Conservation (phyloP, 2,113 vertebrate species). For the Rhinoderma darwinii region DNA sequence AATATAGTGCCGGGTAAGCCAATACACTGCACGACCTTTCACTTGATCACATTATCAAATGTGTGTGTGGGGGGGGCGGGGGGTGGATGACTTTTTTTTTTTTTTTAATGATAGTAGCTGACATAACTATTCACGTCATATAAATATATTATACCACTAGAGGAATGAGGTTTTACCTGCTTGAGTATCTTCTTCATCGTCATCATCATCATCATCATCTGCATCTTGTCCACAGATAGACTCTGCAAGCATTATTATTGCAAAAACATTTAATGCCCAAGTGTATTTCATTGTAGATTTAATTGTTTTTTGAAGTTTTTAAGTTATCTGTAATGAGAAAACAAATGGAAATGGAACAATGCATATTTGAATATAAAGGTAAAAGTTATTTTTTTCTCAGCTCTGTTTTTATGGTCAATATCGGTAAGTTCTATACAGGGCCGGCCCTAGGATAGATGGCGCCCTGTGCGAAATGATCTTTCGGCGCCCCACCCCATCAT, state of each 20-base stretch:
- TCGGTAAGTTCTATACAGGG: no score
- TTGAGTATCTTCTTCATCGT: slow-evolving; percentile 38
- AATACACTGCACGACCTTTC: no score
- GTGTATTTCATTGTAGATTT: slow-evolving; percentile 21
- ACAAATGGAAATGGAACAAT: not conserved
- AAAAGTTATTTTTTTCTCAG: not conserved
- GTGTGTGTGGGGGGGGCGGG: no score
- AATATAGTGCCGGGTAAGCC: no score
- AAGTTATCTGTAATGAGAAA: slow-evolving; percentile 26
- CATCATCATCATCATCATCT: slow-evolving; percentile 3
- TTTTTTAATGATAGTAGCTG: not conserved
- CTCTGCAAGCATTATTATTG: slow-evolving; percentile 16
- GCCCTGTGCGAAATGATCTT: no score
- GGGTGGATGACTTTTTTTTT: no score
- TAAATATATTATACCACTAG: not conserved
- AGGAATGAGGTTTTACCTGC: not conserved
- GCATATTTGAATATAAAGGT: not conserved
- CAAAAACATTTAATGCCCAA: slow-evolving; percentile 26
- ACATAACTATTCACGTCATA: not conserved
- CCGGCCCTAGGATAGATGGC: no score
- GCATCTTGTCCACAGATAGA: slow-evolving; percentile 2
- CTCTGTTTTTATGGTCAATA: not conserved
- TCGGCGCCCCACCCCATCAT: no score
- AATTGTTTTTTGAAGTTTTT: not conserved
- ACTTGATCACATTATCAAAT: no score